Conservation (phyloP, 2,113 vertebrate species). For the Drymodes brunneopygia region DNA sequence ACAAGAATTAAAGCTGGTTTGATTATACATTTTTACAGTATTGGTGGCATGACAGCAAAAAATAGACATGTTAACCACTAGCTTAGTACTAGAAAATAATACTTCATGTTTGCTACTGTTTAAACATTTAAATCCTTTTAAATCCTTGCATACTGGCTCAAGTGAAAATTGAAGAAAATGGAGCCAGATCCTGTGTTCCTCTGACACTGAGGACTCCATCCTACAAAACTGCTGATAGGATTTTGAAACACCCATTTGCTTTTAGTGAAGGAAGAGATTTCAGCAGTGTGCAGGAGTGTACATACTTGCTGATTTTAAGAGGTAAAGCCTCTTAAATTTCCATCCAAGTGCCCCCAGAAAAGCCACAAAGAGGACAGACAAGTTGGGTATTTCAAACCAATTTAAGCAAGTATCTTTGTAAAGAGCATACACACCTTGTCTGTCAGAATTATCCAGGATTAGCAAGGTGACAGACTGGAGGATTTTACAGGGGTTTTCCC, state of each 20-base stretch:
- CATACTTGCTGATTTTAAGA: background rate
- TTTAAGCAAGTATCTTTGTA: background rate
- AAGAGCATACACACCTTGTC: background rate
- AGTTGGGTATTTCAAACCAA: background rate
- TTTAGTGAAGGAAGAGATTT: background rate
- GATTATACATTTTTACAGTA: conserved; percentile 73
- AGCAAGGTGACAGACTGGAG: background rate
- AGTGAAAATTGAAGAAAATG: background rate
- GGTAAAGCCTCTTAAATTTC: background rate
- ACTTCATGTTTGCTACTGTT: conserved; percentile 41
- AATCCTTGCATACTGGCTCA: conserved; percentile 19
- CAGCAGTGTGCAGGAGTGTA: background rate
- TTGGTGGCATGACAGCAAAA: conserved; percentile 54
- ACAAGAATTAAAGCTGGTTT: conserved; percentile 66
- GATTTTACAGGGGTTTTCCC: background rate
- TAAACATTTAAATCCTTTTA: conserved; percentile 15
- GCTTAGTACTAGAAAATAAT: conserved; percentile 64
- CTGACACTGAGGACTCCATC: background rate
- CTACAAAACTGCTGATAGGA: background rate
- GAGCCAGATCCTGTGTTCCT: conserved; percentile 20
- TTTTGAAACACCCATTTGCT: background rate
- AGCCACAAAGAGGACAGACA: background rate
- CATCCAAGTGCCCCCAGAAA: background rate
- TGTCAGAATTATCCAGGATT: background rate
- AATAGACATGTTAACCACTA: conserved; percentile 35